Conservation (phyloP, 2,113 vertebrate species). For the Piliocolobus tephrosceles region DNA sequence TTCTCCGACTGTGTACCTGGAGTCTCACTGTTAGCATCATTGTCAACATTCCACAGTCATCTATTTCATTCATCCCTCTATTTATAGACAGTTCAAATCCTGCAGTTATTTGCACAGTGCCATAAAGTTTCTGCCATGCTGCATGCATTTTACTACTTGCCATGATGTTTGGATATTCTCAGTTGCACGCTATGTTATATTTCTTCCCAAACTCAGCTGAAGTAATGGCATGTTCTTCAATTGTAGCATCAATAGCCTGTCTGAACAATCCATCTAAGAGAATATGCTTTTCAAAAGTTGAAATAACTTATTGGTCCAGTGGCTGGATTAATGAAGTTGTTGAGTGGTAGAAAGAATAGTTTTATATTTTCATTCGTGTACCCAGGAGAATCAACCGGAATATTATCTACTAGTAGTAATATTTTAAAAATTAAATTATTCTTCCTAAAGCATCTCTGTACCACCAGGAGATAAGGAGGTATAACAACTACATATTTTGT, state of each 20-base stretch:
- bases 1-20: background rate
- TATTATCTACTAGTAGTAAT: background rate
- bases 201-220: background rate
- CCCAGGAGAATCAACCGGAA: background rate
- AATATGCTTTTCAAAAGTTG: background rate
- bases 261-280: background rate
- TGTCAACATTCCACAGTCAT: background rate
- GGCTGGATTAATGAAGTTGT: background rate
- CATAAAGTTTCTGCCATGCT: background rate
- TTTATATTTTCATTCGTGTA: background rate
- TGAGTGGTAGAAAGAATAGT: background rate
- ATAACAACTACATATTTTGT: background rate
- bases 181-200: background rate
- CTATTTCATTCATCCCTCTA: background rate
- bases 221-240: background rate
- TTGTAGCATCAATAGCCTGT: background rate
- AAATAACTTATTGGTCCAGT: background rate
- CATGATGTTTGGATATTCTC: background rate
- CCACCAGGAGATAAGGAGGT: background rate
- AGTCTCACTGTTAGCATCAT: background rate
- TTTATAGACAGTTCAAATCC: background rate
- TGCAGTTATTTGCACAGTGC: background rate
- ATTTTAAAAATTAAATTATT: background rate
- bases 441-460: background rate
- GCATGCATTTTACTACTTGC: background rate